These are phyloP conservation scores for Carollia perspicillata DNA, from an alignment of 2,113 vertebrate genomes.

Conservation along the genomic window DNA sequence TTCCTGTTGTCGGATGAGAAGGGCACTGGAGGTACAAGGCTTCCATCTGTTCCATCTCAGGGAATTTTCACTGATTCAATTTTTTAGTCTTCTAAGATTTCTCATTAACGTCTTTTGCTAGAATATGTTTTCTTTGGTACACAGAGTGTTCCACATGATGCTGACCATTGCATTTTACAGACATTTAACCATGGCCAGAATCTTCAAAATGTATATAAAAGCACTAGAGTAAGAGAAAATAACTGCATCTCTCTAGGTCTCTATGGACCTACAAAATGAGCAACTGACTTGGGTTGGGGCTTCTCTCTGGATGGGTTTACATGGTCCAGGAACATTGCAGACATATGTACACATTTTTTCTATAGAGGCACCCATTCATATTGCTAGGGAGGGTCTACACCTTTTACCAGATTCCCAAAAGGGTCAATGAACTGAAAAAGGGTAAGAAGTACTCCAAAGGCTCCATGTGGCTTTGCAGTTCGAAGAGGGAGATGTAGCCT, in stretches of 20 bases:
- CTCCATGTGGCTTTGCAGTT: not conserved
- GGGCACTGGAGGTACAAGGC: not conserved
- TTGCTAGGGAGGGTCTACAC: not conserved
- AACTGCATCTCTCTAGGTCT: not conserved
- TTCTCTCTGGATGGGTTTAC: not conserved
- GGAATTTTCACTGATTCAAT: not conserved
- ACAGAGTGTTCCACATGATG: not conserved
- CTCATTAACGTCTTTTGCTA: not conserved
- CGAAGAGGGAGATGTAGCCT: not conserved
- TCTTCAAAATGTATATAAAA: not conserved
- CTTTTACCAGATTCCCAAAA: not conserved
- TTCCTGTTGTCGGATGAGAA: not conserved
- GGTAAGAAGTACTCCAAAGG: not conserved
- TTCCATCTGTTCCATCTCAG: not conserved
- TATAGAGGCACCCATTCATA: not conserved
- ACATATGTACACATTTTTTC: not conserved
- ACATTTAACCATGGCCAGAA: not conserved
- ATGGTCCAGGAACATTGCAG: not conserved
- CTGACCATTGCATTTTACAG: not conserved
- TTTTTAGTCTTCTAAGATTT: not conserved
- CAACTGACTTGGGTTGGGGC: not conserved
- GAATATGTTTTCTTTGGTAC: not conserved
- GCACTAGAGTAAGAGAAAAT: not conserved
- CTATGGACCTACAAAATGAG: not conserved
- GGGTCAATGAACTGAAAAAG: not conserved